A percentile compares a stretch with the other conserved stretches of the same genome.
phyloP scores from a whole-genome alignment of 92 coral and sea anemone genomes.

The Siderastrea radians region DNA sequence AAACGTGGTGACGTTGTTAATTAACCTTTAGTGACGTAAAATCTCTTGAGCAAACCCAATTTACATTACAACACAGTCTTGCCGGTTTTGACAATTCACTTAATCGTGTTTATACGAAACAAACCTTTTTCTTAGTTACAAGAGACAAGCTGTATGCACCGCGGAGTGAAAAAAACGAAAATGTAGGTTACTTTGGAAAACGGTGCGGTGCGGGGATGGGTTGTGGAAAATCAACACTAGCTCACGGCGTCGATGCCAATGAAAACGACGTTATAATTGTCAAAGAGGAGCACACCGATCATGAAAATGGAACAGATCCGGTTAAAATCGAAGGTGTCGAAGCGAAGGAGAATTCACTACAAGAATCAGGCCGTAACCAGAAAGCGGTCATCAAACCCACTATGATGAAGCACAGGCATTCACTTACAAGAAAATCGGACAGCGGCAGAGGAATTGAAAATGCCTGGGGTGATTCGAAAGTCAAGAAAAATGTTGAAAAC shows the following conservation, averaged over 20 bases:
- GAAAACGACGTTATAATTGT: background rate
- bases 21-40: constrained; percentile 35
- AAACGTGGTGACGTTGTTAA: background rate
- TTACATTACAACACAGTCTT: constrained; percentile 36
- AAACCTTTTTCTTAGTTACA: background rate
- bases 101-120: constrained; percentile 4
- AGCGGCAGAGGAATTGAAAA: background rate
- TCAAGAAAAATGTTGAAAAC: constrained; percentile 1
- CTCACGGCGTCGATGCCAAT: background rate
- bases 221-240: constrained; percentile 14
- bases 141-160: background rate
- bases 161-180: background rate
- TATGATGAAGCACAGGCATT: background rate
- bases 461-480: constrained; percentile 64
- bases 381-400: constrained; percentile 4
- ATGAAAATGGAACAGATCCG: background rate
- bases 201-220: constrained; percentile 12
- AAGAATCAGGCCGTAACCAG: background rate
- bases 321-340: constrained; percentile 2
- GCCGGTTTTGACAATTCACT: constrained; percentile 19
- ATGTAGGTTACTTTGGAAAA: background rate
- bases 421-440: background rate
- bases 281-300: background rate
- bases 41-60: constrained; percentile 5
- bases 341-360: background rate